Conservation (phyloP, 2,888 invertebrate genomes). For the Macaria notata region DNA sequence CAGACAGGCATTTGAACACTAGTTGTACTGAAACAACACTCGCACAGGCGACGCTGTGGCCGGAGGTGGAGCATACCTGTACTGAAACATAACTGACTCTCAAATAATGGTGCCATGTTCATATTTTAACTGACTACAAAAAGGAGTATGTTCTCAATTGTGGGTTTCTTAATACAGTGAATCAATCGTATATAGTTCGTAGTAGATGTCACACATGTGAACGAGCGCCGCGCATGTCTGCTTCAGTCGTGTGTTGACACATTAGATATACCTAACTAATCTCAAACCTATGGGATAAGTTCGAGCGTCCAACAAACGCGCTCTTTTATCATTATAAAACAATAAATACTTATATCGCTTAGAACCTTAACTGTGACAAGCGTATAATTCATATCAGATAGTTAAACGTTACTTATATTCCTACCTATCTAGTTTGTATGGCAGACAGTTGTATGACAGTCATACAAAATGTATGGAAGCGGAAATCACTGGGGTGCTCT, state of each 20-base stretch:
- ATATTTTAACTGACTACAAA: too few species aligned
- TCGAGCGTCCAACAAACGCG: conserved; percentile 44
- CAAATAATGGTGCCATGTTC: too few species aligned
- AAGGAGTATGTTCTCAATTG: too few species aligned
- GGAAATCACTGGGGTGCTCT: conserved; percentile 30
- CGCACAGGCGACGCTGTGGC: too few species aligned
- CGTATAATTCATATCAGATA: conserved; percentile 69
- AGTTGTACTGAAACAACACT: too few species aligned
- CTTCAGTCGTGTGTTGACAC: conserved; percentile 35
- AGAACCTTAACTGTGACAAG: conserved; percentile 76
- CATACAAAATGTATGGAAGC: conserved; percentile 29
- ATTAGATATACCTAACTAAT: conserved; percentile 68
- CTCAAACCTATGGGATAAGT: conserved; percentile 57
- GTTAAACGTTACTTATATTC: conserved; percentile 58
- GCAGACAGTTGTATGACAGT: conserved; percentile 41
- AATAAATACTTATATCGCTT: conserved; percentile 78
- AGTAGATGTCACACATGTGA: conserved; percentile 20
- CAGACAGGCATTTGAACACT: too few species aligned
- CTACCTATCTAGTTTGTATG: conserved; percentile 48
- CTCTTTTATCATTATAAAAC: conserved; percentile 35
- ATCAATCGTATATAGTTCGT: too few species aligned
- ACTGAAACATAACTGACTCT: too few species aligned
- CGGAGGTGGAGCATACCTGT: too few species aligned
- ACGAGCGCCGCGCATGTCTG: conserved; percentile 11
- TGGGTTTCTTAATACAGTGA: too few species aligned